A percentile compares a stretch with the other conserved stretches of the same genome.
These are phyloP conservation scores for Acanthurus lineatus DNA, from an alignment of 2,797 vertebrate genomes.

Conservation along the genomic window DNA sequence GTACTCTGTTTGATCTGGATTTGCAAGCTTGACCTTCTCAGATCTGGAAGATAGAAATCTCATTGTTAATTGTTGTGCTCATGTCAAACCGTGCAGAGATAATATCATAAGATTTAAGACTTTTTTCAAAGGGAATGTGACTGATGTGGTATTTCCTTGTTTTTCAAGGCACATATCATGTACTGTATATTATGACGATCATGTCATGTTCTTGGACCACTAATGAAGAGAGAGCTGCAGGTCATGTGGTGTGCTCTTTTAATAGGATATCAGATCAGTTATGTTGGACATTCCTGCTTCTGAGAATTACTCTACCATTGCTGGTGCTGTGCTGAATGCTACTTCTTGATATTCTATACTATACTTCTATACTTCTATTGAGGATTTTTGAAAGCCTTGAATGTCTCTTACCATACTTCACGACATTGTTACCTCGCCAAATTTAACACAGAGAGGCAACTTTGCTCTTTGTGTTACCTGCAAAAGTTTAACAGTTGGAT, in stretches of 20 bases:
- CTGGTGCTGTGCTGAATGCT: too few relatives aligned
- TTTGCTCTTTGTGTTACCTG: too few relatives aligned
- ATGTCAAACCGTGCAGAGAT: not conserved
- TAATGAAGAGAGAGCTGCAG: constrained; percentile 12
- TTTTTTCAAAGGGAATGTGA: not conserved
- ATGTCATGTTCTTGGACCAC: constrained; percentile 6
- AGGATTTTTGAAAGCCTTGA: too few relatives aligned
- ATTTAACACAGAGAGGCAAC: too few relatives aligned
- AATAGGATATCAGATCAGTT: constrained; percentile 20
- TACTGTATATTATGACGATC: constrained; percentile 2
- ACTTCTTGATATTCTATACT: too few relatives aligned
- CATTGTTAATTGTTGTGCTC: not conserved
- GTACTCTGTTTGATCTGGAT: not conserved
- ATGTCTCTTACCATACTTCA: too few relatives aligned
- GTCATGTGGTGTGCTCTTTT: constrained; percentile 24
- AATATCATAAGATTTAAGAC: not conserved
- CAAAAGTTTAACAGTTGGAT: too few relatives aligned
- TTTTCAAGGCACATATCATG: constrained; percentile 41
- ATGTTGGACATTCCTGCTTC: constrained; percentile 11
- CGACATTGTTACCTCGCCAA: too few relatives aligned
- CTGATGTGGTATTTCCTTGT: constrained; percentile 20
- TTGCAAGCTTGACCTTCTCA: not conserved
- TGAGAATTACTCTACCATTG: not conserved
- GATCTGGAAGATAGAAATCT: not conserved
- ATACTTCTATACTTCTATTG: too few relatives aligned